Conservation (phyloP, 2,888 invertebrate genomes). For the Ormia ochracea region DNA sequence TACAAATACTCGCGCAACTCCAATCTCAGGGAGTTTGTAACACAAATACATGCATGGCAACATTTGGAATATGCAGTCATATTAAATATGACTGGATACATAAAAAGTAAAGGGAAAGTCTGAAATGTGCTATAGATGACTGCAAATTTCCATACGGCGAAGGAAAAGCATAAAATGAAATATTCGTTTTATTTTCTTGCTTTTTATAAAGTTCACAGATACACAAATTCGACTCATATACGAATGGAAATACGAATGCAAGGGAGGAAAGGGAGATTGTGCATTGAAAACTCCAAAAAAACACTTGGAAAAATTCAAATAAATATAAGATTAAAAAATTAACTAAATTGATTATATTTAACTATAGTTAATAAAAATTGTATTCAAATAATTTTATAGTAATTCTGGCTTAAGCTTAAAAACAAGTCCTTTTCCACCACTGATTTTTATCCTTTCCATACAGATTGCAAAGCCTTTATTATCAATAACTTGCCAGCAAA, state of each 20-base stretch:
- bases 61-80: slow-evolving; percentile 29
- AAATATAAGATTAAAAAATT: too few species aligned
- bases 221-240: slow-evolving; percentile 60
- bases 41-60: slow-evolving; percentile 26
- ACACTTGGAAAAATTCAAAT: slow-evolving; percentile 6
- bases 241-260: background rate
- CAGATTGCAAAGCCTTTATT: too few species aligned
- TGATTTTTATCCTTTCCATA: too few species aligned
- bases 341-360: too few species aligned
- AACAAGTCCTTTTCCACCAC: too few species aligned
- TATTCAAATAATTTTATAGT: too few species aligned
- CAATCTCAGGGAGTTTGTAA: slow-evolving; percentile 38
- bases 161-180: slow-evolving; percentile 14
- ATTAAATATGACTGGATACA: slow-evolving; percentile 27
- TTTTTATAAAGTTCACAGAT: slow-evolving; percentile 32
- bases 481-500: too few species aligned
- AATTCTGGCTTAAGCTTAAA: too few species aligned
- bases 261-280: slow-evolving; percentile 17
- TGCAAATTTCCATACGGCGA: slow-evolving; percentile 21
- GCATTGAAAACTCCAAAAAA: background rate
- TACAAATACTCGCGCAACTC: slow-evolving; percentile 14
- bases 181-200: background rate
- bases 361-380: too few species aligned
- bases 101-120: slow-evolving; percentile 64
- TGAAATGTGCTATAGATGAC: slow-evolving; percentile 45